Evolutionary conservation across 2,797 vertebrate genomes (phyloP).

Genomic region (Molossus molossus): DNA sequence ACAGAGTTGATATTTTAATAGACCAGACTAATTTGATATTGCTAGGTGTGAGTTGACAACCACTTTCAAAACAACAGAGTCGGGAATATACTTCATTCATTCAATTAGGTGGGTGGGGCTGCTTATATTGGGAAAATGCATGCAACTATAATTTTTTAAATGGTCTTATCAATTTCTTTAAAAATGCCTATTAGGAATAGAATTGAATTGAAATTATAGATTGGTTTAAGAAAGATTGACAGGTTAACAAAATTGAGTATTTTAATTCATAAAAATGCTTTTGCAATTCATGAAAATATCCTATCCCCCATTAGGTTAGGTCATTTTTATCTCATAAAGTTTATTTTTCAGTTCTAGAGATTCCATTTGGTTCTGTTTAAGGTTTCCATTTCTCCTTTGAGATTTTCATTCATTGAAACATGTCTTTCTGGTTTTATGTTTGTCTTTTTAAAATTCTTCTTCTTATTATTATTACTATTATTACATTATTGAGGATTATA

Average conservation of each 20-base stretch:
- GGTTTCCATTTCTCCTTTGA: not conserved
- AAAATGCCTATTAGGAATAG: not conserved
- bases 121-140: not conserved
- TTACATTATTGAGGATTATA: slow-evolving; percentile 14
- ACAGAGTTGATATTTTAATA: not conserved
- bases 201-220: not conserved
- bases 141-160: not conserved
- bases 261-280: not conserved
- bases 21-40: slow-evolving; percentile 22
- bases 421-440: not conserved
- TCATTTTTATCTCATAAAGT: slow-evolving; percentile 1
- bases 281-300: not conserved
- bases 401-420: slow-evolving; percentile 10
- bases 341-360: not conserved
- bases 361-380: not conserved
- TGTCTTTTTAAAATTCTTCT: too few species aligned
- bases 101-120: not conserved
- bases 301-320: not conserved
- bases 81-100: not conserved
- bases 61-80: not conserved
- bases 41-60: not conserved
- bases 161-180: not conserved
- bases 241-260: not conserved
- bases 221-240: not conserved
- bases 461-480: not conserved